A percentile compares a stretch with the other conserved stretches of the same genome.
Conservation (phyloP, 2,113 vertebrate genomes). For the Xenotilapia flavipinnis region DNA sequence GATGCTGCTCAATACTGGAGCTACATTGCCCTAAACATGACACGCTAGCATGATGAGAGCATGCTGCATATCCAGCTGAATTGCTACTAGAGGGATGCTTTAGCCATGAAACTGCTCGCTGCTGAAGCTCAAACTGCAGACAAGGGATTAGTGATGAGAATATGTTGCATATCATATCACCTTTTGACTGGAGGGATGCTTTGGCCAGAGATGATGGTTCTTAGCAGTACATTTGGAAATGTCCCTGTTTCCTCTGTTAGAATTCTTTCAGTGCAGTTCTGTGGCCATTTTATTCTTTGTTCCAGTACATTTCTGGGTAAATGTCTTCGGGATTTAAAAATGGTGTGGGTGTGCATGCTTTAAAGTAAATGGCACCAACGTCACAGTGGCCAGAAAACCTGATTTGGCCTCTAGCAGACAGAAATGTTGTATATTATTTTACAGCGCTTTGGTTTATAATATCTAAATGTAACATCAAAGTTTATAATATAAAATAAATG, state of each 20-base stretch:
- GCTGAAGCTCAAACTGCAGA: constrained; percentile 20
- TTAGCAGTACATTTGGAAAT: neutral
- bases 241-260: neutral
- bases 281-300: neutral
- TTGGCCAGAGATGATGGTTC: neutral
- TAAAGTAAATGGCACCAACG: neutral
- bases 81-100: constrained; percentile 26
- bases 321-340: neutral
- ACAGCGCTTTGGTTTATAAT: neutral
- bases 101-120: constrained; percentile 13
- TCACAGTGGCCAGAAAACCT: neutral
- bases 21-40: constrained; percentile 11
- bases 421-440: neutral
- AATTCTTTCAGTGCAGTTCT: neutral
- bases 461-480: neutral
- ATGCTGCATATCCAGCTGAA: constrained; percentile 10
- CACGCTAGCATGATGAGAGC: constrained; percentile 15
- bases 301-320: neutral
- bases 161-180: constrained; percentile 43
- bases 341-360: neutral
- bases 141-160: constrained; percentile 34
- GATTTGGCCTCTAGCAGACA: neutral
- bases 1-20: constrained; percentile 20
- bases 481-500: neutral
- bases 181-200: constrained; percentile 24